Evolutionary conservation across 2,888 invertebrate genomes (phyloP).

Genomic region (Apoda limacodes): DNA sequence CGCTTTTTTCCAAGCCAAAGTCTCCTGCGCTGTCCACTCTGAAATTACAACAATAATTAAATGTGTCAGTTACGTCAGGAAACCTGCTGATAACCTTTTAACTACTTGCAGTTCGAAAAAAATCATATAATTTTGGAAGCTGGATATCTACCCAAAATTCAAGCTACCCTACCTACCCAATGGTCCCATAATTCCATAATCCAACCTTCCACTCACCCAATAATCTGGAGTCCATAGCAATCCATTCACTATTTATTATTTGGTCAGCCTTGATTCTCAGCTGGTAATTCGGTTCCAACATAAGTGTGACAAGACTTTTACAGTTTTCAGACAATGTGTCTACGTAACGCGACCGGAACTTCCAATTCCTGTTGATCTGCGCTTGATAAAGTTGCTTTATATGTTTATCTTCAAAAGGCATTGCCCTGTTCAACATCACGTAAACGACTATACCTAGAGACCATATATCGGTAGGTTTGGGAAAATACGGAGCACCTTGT

Average conservation of each 20-base stretch:
- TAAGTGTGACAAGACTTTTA: conserved; percentile 69
- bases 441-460: conserved; percentile 83
- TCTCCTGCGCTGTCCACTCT: conserved; percentile 59
- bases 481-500: conserved; percentile 78
- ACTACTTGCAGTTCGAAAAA: too few relatives aligned
- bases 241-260: conserved; percentile 70
- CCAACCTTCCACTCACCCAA: conserved; percentile 44
- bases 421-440: conserved; percentile 84
- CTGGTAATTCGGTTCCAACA: conserved; percentile 76
- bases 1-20: conserved; percentile 46
- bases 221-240: conserved; percentile 73
- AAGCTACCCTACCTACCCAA: too few relatives aligned
- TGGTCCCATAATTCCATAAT: too few relatives aligned
- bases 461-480: conserved; percentile 84
- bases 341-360: conserved; percentile 74
- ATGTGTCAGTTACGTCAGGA: too few relatives aligned
- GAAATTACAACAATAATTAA: conserved; percentile 19
- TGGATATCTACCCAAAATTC: too few relatives aligned
- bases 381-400: conserved; percentile 76
- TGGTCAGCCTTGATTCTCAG: conserved; percentile 72
- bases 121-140: too few relatives aligned
- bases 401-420: conserved; percentile 86
- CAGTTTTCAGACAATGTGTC: conserved; percentile 69
- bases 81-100: too few relatives aligned
- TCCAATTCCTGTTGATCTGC: conserved; percentile 72